Conservation (phyloP, 2,113 vertebrate species). For the Craseonycteris thonglongyai region DNA sequence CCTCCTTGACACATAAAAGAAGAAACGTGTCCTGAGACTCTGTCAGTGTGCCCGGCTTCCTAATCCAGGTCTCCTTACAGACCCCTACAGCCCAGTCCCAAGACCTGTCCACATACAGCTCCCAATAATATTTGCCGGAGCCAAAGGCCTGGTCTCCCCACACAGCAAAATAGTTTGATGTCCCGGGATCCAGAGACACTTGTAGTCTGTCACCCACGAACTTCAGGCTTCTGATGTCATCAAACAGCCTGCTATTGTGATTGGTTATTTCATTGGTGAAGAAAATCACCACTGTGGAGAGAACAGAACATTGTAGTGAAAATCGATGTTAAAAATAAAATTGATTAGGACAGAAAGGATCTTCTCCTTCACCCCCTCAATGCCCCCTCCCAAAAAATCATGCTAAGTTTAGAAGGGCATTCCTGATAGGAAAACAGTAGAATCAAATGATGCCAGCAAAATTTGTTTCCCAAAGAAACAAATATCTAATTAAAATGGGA, state of each 20-base stretch:
- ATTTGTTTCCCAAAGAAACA: too few species aligned
- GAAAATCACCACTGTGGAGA: not conserved
- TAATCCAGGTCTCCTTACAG: not conserved
- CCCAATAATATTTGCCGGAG: not conserved
- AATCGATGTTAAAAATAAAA: not conserved
- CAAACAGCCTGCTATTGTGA: not conserved
- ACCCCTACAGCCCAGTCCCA: not conserved
- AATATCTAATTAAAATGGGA: too few species aligned
- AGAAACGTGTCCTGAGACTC: not conserved
- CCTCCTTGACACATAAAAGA: not conserved
- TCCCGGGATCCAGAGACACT: not conserved
- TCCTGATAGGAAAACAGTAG: not conserved
- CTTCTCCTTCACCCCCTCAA: too few species aligned
- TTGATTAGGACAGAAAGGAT: not conserved
- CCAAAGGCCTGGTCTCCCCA: not conserved
- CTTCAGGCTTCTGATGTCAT: not conserved
- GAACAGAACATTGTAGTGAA: not conserved
- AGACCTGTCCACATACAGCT: not conserved
- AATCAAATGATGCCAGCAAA: too few species aligned
- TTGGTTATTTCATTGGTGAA: not conserved
- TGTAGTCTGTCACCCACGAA: accelerated
- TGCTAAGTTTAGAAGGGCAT: not conserved
- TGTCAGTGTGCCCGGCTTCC: accelerated
- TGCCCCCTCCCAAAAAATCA: too few species aligned
- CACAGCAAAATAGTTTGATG: accelerated